A percentile compares a stretch with the other conserved stretches of the same genome.
Conservation (phyloP, 2,797 vertebrate genomes). For the Rhynchonycteris naso region DNA sequence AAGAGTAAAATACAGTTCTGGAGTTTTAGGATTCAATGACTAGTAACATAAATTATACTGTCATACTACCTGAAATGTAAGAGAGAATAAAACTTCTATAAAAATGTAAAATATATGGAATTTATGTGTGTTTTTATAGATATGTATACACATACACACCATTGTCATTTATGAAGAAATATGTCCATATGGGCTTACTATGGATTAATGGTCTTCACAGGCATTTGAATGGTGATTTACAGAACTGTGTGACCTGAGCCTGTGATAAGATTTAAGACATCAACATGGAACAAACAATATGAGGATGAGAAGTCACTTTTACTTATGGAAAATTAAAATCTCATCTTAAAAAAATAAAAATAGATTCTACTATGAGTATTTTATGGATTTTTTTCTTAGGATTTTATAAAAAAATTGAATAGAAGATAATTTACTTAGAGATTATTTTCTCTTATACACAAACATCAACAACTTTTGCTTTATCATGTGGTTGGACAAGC, state of each 20-base stretch:
- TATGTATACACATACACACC: not conserved
- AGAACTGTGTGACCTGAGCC: not conserved
- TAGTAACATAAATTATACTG: not conserved
- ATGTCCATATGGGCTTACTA: not conserved
- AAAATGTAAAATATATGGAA: not conserved
- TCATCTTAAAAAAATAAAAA: not conserved
- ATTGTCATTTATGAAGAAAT: not conserved
- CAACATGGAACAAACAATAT: not conserved
- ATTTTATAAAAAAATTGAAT: not conserved
- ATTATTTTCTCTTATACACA: not conserved
- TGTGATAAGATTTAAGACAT: not conserved
- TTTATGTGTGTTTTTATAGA: not conserved
- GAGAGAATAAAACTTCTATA: not conserved
- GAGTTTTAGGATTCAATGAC: not conserved
- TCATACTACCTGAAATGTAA: not conserved
- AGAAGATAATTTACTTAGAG: not conserved
- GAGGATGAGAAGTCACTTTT: not conserved
- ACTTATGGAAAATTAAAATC: not conserved
- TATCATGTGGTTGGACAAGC: not conserved
- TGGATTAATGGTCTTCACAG: not conserved
- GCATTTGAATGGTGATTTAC: not conserved
- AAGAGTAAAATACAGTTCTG: not conserved
- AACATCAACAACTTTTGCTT: not conserved
- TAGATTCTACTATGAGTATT: not conserved
- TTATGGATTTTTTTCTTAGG: not conserved